A percentile compares a stretch with the other conserved stretches of the same genome.
Conservation (phyloP, 2,888 invertebrate species). For the Hydrotaea diabolus region DNA sequence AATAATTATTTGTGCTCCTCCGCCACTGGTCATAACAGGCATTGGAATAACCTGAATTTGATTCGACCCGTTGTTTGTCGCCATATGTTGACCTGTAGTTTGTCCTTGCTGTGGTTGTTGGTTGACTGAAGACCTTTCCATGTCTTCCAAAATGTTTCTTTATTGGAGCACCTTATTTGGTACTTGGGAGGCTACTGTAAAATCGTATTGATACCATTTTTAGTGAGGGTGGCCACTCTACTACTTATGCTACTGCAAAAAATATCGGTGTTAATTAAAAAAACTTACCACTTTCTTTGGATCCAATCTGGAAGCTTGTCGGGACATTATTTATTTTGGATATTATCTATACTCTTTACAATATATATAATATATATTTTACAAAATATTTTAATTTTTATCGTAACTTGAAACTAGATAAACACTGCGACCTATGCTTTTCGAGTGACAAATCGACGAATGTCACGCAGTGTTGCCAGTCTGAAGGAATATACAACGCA, state of each 20-base stretch:
- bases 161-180: constrained; percentile 63
- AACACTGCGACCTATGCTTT: too few relatives aligned
- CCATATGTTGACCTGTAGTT: constrained; percentile 59
- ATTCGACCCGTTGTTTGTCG: constrained; percentile 49
- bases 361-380: too few relatives aligned
- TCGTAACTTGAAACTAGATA: too few relatives aligned
- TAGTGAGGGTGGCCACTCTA: constrained; percentile 77
- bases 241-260: constrained; percentile 52
- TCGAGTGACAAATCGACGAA: too few relatives aligned
- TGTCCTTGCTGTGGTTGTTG: constrained; percentile 64
- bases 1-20: constrained; percentile 76
- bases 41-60: constrained; percentile 78
- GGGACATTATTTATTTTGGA: constrained; percentile 75
- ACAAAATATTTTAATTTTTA: too few relatives aligned
- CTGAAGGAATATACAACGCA: too few relatives aligned
- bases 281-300: constrained; percentile 81
- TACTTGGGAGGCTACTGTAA: constrained; percentile 80
- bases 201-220: constrained; percentile 77
- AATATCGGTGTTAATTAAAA: not conserved
- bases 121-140: constrained; percentile 67
- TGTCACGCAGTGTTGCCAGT: too few relatives aligned
- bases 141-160: constrained; percentile 53
- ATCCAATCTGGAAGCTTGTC: constrained; percentile 79
- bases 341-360: too few relatives aligned
- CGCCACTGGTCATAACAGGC: constrained; percentile 70